phyloP scores from a whole-genome alignment of 2,797 vertebrate genomes.

The Crenuchus spilurus region DNA sequence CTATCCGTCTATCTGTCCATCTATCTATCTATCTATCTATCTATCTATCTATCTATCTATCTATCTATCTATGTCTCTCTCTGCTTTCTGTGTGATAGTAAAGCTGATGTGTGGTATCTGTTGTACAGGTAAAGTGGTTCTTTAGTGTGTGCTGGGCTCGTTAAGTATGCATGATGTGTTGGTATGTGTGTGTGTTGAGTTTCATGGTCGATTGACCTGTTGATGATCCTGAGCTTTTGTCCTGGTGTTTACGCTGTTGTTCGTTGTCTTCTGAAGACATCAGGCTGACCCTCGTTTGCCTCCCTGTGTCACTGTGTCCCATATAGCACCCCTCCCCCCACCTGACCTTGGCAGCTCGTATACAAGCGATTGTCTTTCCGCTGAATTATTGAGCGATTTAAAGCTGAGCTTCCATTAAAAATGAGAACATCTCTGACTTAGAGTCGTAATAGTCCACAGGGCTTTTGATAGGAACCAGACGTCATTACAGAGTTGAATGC shows the following conservation, averaged over 20 bases:
- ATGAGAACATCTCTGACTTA: no score
- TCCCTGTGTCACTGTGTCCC: constrained; percentile 22
- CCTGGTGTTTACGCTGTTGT: background rate
- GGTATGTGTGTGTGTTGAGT: background rate
- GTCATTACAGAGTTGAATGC: no score
- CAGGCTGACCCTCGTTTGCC: constrained; percentile 29
- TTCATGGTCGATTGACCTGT: background rate
- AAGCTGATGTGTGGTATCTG: no score
- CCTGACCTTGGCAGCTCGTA: constrained; percentile 35
- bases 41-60: no score
- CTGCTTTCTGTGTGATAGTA: no score
- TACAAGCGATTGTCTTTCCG: constrained; percentile 44
- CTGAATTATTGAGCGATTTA: constrained; percentile 49
- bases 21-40: no score
- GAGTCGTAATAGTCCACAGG: no score
- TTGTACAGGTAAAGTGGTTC: no score
- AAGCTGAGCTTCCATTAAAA: constrained; percentile 9
- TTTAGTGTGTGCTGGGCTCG: no score
- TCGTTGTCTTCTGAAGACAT: background rate
- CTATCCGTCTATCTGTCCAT: no score
- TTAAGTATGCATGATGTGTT: background rate
- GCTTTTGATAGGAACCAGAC: no score
- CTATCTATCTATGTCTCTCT: no score
- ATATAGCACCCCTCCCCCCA: background rate
- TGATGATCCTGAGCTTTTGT: constrained; percentile 5